Evolutionary conservation across 2,797 vertebrate genomes (phyloP).

Genomic region (Lerista edwardsae): DNA sequence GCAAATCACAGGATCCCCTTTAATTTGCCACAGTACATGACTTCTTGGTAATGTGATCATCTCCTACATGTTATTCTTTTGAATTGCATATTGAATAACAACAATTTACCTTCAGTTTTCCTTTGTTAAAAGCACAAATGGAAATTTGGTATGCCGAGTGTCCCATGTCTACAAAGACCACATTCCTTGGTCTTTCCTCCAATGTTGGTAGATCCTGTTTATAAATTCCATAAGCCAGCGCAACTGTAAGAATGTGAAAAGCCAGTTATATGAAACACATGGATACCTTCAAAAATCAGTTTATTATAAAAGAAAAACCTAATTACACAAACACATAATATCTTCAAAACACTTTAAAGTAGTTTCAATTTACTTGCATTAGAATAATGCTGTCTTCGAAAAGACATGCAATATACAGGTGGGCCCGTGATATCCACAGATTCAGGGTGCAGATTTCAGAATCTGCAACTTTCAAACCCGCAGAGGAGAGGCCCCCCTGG

Average conservation of each 20-base stretch:
- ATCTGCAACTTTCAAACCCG: no score
- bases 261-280: background rate
- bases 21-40: background rate
- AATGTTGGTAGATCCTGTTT: conserved; percentile 81
- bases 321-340: background rate
- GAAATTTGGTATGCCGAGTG: conserved; percentile 83
- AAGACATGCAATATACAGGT: no score
- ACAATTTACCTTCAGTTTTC: conserved; percentile 80
- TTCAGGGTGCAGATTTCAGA: no score
- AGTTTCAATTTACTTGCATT: background rate
- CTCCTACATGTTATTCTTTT: background rate
- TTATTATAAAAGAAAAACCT: background rate
- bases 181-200: conserved; percentile 83
- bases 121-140: conserved; percentile 84
- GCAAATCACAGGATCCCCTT: background rate
- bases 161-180: conserved; percentile 83
- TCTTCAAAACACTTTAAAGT: background rate
- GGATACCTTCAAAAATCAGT: background rate
- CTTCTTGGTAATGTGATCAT: background rate
- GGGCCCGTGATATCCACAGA: no score
- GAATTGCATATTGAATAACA: background rate
- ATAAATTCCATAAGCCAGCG: conserved; percentile 83
- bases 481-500: no score
- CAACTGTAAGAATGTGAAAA: conserved; percentile 71
- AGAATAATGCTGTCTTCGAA: background rate